Evolutionary conservation across 1,140 invertebrate species (phyloP), one percentile per base, ranked within the genome.

Genomic region (Anastatus disparis): DNA sequence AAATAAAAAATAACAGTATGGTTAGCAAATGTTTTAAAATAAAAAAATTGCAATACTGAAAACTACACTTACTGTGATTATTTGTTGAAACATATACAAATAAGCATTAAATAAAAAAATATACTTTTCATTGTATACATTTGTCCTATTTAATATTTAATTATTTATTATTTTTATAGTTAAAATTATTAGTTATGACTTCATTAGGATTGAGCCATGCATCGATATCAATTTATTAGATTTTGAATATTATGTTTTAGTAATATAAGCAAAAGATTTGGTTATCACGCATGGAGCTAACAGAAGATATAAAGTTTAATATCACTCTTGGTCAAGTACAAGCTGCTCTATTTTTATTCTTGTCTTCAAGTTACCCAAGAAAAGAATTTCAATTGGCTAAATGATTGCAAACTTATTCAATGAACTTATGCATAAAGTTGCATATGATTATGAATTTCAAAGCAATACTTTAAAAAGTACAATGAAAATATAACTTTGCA

Each of bases 401-500:
- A 12, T 85, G 88, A 42, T 84, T 95, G 44, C 95, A 97, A 82
- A 85, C 87, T 10, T 92, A 38, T 86, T 98, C 8, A 97, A 97
- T 86, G 89, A 93, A 77, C 83, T 98, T 3, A 93, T 97, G 85
- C 95, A 97, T 79, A 92, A 91, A 85, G 93, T 97, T 46, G 93
- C 96, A 7, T 90, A 96, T 84, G 91, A 96, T 87, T 86, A 92
- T 78, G 89, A 92, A 53, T 98, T 98, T 84, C 86, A 98, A 7
- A 87, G 87, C 15, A 85, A 90, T 29, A 90, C 90, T 55, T 87
- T 97, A 31, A 89, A 82, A 79, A 95, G 94, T 79, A 95, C 94
- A 0, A 89, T 97, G n/a, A 86, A 93, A 87, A 8, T 96, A 98
- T 87, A 90, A 93, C 42, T 98, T 97, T 81, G 97, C 95, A 6